A percentile compares a stretch with the other conserved stretches of the same genome.
phyloP scores from a whole-genome alignment of 2,888 invertebrate species.

The Megalurothrips usitatus region DNA sequence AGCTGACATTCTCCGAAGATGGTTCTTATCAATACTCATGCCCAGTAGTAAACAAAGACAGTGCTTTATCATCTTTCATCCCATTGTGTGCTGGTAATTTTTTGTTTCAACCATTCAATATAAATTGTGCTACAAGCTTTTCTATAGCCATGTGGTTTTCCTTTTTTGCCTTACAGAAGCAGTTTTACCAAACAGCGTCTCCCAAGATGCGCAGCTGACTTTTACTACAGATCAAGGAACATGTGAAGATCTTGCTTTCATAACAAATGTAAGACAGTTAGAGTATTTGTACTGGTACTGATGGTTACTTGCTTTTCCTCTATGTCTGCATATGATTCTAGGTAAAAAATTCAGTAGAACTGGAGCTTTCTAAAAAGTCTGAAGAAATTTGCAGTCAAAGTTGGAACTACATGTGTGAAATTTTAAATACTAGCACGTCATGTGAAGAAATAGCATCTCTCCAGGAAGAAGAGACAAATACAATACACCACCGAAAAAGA shows the following conservation, averaged over 20 bases:
- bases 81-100: not conserved
- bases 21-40: not conserved
- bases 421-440: slow-evolving; percentile 19
- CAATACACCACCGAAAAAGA: slow-evolving; percentile 30
- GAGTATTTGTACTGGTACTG: not conserved
- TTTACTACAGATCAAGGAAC: slow-evolving; percentile 46
- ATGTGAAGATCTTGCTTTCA: slow-evolving; percentile 48
- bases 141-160: too few relatives aligned
- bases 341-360: not conserved
- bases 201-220: slow-evolving; percentile 50
- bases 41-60: not conserved
- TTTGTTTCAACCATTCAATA: too few relatives aligned
- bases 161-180: slow-evolving; percentile 44
- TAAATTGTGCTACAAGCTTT: too few relatives aligned
- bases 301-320: not conserved
- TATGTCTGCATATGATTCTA: not conserved
- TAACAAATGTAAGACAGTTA: slow-evolving; percentile 44
- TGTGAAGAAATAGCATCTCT: slow-evolving; percentile 34
- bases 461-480: slow-evolving; percentile 33
- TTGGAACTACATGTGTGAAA: not conserved
- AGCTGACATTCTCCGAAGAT: slow-evolving; percentile 53
- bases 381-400: not conserved
- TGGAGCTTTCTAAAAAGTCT: not conserved
- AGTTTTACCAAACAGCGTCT: slow-evolving; percentile 49
- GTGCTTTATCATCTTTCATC: not conserved